Evolutionary conservation across 2,797 vertebrate species (phyloP).

Genomic region (Semotilus atromaculatus): DNA sequence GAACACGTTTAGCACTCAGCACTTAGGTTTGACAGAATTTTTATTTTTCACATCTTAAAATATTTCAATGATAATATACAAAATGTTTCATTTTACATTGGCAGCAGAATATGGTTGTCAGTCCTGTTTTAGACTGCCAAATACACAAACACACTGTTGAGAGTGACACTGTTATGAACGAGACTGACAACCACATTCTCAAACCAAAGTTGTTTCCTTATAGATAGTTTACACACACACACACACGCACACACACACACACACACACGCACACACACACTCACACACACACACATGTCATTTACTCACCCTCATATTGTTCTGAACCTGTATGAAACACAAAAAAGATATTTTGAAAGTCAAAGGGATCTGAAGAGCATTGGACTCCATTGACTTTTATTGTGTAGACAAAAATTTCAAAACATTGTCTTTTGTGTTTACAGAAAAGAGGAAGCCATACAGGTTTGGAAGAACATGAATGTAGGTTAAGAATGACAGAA

Average conservation of each 20-base stretch:
- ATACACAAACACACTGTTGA: not conserved
- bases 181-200: not conserved
- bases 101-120: not conserved
- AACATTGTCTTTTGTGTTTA: not conserved
- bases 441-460: not conserved
- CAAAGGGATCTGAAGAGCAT: not conserved
- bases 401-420: not conserved
- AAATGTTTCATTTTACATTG: not conserved
- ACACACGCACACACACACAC: not conserved
- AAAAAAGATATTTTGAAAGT: not conserved
- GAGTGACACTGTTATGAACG: no score
- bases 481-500: not conserved
- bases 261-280: not conserved
- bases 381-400: not conserved
- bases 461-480: not conserved
- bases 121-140: not conserved
- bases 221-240: not conserved
- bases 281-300: not conserved
- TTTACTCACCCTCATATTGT: not conserved
- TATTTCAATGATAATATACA: not conserved
- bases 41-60: not conserved
- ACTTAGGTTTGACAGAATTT: not conserved
- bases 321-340: not conserved
- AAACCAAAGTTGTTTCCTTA: not conserved
- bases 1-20: not conserved